These are phyloP conservation scores for Pipra filicauda DNA, from an alignment of 2,113 vertebrate species.

Conservation along the genomic window DNA sequence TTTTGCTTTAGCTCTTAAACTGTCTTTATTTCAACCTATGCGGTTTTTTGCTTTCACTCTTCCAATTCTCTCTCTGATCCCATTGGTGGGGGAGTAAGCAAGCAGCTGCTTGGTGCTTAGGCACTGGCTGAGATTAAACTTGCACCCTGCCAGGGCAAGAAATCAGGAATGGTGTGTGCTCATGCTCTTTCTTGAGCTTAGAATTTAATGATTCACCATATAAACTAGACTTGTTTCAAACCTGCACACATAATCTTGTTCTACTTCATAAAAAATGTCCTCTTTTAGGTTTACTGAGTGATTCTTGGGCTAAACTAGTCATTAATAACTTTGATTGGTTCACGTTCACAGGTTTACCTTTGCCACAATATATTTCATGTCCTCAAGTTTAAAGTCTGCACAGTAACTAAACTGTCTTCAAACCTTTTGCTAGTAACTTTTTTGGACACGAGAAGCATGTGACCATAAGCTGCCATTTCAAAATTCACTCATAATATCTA, in stretches of 20 bases:
- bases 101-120: not conserved
- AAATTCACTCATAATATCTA: not conserved
- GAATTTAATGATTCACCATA: not conserved
- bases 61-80: not conserved
- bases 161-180: not conserved
- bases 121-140: not conserved
- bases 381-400: not conserved
- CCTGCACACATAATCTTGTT: not conserved
- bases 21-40: not conserved
- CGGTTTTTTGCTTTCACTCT: not conserved
- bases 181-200: not conserved
- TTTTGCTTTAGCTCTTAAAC: not conserved
- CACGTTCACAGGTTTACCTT: not conserved
- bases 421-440: not conserved
- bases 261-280: not conserved
- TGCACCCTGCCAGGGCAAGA: not conserved
- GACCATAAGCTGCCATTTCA: not conserved
- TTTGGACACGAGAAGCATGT: not conserved
- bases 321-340: not conserved
- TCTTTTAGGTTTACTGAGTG: not conserved
- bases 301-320: not conserved
- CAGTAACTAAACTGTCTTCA: not conserved
- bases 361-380: rapidly evolving
- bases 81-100: rapidly evolving
- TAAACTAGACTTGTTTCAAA: not conserved